A percentile compares a stretch with the other conserved stretches of the same genome.
Evolutionary conservation across 2,888 invertebrate genomes (phyloP).

Genomic region (Monoplex corrugatus): DNA sequence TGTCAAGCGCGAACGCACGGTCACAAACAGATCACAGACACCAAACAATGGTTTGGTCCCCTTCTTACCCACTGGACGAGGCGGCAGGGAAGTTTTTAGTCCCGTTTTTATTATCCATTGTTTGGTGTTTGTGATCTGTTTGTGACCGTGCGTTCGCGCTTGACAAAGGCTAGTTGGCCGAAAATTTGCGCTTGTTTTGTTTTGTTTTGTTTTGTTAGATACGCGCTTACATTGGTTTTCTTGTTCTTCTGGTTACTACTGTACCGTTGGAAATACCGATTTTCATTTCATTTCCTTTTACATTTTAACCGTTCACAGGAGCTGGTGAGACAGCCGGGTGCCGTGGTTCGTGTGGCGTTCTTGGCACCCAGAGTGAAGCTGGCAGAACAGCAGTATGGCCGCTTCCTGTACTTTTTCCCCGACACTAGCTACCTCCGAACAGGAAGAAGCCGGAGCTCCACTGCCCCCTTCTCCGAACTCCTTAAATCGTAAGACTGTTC

Average conservation of each 20-base stretch:
- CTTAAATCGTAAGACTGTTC: not conserved
- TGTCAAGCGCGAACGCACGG: too few relatives aligned
- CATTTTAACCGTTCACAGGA: not conserved
- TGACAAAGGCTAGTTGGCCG: too few relatives aligned
- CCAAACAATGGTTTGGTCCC: too few relatives aligned
- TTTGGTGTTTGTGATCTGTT: too few relatives aligned
- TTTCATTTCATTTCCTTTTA: not conserved
- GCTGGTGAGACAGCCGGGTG: not conserved
- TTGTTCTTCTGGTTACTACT: not conserved
- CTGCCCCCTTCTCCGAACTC: constrained; percentile 16
- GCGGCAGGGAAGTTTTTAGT: too few relatives aligned
- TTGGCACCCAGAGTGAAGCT: constrained; percentile 42
- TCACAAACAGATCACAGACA: too few relatives aligned
- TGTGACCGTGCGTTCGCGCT: too few relatives aligned
- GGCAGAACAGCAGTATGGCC: constrained; percentile 36
- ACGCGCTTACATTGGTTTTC: too few relatives aligned
- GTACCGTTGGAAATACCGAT: not conserved
- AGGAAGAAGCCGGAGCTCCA: constrained; percentile 12
- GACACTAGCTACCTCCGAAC: constrained; percentile 13
- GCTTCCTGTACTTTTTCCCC: constrained; percentile 17
- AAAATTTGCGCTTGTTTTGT: too few relatives aligned
- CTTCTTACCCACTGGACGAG: too few relatives aligned
- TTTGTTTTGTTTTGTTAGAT: too few relatives aligned
- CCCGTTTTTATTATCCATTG: too few relatives aligned
- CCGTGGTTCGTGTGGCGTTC: not conserved